Base-by-base conservation (phyloP, 2,113 vertebrate genomes). In the Bubo blakistoni region DNA sequence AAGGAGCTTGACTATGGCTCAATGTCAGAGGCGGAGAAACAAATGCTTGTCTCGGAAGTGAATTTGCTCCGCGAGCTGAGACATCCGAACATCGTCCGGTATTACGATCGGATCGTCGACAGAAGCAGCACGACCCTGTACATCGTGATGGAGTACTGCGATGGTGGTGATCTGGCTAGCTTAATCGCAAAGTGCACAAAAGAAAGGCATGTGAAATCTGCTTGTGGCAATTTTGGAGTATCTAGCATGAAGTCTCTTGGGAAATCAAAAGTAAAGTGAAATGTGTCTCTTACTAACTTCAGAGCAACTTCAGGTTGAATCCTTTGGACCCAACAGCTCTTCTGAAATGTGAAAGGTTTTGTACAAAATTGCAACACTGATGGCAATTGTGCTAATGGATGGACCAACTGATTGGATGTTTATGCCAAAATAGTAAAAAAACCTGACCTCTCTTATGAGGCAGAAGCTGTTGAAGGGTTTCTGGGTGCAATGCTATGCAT, bases 21-120 rank as follows among this genome's bases (percentile, higher is more conserved):
- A 22, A 99, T 99, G 99, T 98, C 98, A 0, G 99, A 99, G 95
- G 96, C 96, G 1, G 99, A 99, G 96, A 99, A 99, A 55, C 99
- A 99, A 92, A 99, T 99, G 99, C 98, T 99, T 51, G 99, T 99
- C 91, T 99, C 99, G 1, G 99, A 99, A 94, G 99, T 99, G 94
- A 99, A 99, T 79, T 95, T 99, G 82, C 98, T 99, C 17, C 97
- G 99, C 9, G 99, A 99, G 94, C 98, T 99, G 55, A 99, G 98
- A 40, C 99, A 99, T 65, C 99, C 99, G 1, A 99, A 99, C 90
- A 99, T 99, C 1, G 99, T 99, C 62, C 98, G 98, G 7, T 99
- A 99, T 92, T 98, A 99, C 9, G 99, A 99, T 77, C 98, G 99
- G 38, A 99, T 99, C 97, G 98, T 99, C 20, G 99, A 99, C 96